These are phyloP conservation scores for Lithophane semibrunnea DNA, from an alignment of 2,888 invertebrate species.

Conservation along the genomic window DNA sequence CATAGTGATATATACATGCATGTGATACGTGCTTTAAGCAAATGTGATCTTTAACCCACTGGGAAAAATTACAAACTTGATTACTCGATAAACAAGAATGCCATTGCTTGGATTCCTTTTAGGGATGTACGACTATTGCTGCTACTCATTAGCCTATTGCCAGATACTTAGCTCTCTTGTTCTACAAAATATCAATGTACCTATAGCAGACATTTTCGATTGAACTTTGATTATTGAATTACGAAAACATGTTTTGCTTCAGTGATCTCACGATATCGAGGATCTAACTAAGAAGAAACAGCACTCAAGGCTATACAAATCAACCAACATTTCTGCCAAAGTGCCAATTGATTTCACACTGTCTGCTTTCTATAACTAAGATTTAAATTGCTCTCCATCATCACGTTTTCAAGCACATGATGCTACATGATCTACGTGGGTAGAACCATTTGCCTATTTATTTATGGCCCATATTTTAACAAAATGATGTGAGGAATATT, in stretches of 20 bases:
- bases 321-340: conserved; percentile 17
- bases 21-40: conserved; percentile 24
- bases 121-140: not conserved
- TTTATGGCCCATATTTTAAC: conserved; percentile 45
- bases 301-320: conserved; percentile 8
- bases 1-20: conserved; percentile 12
- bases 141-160: not conserved
- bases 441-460: conserved; percentile 43
- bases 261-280: not conserved
- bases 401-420: conserved; percentile 26
- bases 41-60: conserved; percentile 13
- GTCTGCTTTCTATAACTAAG: conserved; percentile 20
- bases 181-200: not conserved
- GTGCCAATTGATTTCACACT: conserved; percentile 37
- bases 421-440: conserved; percentile 41
- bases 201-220: not conserved
- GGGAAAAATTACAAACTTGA: conserved; percentile 20
- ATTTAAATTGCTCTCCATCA: conserved; percentile 36
- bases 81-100: conserved; percentile 12
- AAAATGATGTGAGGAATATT: conserved; percentile 40
- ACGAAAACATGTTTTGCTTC: not conserved
- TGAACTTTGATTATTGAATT: not conserved
- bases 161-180: not conserved
- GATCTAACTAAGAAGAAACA: not conserved
- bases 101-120: not conserved